Conservation (phyloP, 2,888 invertebrate species). For the Parthenolecanium corni region DNA sequence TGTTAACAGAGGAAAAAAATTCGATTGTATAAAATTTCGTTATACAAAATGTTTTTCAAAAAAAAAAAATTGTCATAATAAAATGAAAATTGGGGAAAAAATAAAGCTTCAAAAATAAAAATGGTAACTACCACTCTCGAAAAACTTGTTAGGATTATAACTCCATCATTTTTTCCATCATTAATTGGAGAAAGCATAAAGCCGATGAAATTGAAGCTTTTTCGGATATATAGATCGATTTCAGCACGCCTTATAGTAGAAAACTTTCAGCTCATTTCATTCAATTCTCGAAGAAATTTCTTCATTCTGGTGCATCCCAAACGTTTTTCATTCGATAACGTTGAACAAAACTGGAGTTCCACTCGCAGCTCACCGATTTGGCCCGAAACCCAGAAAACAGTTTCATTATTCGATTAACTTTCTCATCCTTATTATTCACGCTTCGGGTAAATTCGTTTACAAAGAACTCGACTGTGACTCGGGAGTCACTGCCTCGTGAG, state of each 20-base stretch:
- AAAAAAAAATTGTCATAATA: neutral
- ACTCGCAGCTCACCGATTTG: too few species aligned
- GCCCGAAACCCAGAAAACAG: too few species aligned
- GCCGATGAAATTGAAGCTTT: slow-evolving; percentile 16
- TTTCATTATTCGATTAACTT: too few species aligned
- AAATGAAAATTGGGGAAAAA: neutral
- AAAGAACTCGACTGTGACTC: slow-evolving; percentile 21
- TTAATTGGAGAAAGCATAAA: slow-evolving; percentile 6
- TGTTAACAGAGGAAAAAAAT: neutral
- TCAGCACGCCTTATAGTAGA: neutral
- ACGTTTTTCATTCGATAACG: too few species aligned
- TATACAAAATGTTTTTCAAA: neutral
- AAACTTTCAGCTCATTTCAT: neutral
- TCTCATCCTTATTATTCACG: too few species aligned
- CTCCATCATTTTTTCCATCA: neutral
- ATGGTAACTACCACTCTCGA: slow-evolving; percentile 11
- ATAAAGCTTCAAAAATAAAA: neutral
- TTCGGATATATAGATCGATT: neutral
- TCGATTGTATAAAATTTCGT: neutral
- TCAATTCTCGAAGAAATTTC: too few species aligned
- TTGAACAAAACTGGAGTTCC: too few species aligned
- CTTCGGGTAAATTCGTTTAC: neutral
- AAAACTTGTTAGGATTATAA: neutral
- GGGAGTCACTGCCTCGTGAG: slow-evolving; percentile 2
- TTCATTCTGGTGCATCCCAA: too few species aligned